A percentile compares a stretch with the other conserved stretches of the same genome.
phyloP scores from a whole-genome alignment of 2,888 invertebrate species.

The Cancer borealis region DNA sequence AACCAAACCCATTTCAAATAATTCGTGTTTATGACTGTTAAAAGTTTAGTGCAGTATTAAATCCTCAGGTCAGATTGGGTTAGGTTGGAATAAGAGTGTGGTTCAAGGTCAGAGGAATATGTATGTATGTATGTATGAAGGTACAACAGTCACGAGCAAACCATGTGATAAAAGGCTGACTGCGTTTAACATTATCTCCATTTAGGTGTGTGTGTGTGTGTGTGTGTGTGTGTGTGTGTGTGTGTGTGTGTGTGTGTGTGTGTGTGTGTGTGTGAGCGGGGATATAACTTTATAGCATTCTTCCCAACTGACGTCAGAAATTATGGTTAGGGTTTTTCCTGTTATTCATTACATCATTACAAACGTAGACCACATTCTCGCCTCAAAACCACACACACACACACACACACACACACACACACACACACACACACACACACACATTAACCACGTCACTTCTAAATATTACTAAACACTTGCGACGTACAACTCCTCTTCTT shows the following conservation, averaged over 20 bases:
- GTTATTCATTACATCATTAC: not conserved
- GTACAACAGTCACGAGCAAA: too few species aligned
- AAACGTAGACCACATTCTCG: not conserved
- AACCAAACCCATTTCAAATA: too few species aligned
- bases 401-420: conserved; percentile 12
- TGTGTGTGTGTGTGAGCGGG: conserved; percentile 25
- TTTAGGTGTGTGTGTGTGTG: not conserved
- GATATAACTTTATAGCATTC: not conserved
- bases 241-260: not conserved
- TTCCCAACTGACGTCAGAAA: not conserved
- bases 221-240: not conserved
- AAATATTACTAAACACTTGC: not conserved
- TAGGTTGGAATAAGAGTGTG: too few species aligned
- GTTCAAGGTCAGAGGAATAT: too few species aligned
- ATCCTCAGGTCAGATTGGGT: too few species aligned
- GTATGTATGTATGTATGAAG: too few species aligned
- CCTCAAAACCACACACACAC: not conserved
- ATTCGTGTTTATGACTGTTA: too few species aligned
- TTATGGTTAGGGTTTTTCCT: not conserved
- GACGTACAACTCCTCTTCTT: too few species aligned
- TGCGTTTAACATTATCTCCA: too few species aligned
- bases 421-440: conserved; percentile 28
- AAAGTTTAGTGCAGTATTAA: too few species aligned
- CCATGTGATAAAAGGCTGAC: too few species aligned
- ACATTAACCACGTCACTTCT: not conserved